phyloP scores from a whole-genome alignment of 2,113 vertebrate species.

The Laterallus jamaicensis region DNA sequence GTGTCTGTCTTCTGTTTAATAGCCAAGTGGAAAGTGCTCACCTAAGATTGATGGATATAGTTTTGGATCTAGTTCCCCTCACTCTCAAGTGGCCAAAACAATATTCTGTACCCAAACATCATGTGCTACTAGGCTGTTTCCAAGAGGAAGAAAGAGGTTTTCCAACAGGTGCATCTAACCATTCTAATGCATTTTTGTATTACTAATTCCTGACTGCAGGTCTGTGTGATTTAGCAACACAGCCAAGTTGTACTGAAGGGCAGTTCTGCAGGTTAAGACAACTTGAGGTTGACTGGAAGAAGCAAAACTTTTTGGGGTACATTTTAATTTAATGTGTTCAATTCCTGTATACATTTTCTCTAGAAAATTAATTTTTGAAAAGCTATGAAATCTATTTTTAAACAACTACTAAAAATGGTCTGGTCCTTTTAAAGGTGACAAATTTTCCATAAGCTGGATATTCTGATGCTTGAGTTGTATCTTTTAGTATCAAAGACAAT shows the following conservation, averaged over 20 bases:
- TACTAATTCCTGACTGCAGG: neutral
- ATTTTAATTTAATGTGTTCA: neutral
- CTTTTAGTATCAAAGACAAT: neutral
- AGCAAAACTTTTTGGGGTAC: neutral
- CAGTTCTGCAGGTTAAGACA: neutral
- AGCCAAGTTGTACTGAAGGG: neutral
- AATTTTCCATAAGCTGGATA: neutral
- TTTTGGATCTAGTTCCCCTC: neutral
- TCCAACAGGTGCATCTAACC: neutral
- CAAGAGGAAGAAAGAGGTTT: neutral
- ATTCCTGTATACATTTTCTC: neutral
- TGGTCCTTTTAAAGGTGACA: neutral
- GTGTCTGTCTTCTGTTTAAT: neutral
- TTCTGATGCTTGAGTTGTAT: neutral
- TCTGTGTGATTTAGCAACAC: neutral
- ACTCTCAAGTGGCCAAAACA: neutral
- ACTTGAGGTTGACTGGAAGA: neutral
- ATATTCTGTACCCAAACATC: neutral
- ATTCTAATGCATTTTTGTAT: neutral
- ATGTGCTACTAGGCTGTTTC: neutral
- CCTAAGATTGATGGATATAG: neutral
- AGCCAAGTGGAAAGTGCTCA: neutral
- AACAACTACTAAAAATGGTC: neutral
- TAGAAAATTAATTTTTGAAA: neutral
- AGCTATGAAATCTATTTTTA: neutral